A percentile compares a stretch with the other conserved stretches of the same genome.
phyloP scores from a whole-genome alignment of 1,140 invertebrate genomes.

The Lordiphosa collinella region DNA sequence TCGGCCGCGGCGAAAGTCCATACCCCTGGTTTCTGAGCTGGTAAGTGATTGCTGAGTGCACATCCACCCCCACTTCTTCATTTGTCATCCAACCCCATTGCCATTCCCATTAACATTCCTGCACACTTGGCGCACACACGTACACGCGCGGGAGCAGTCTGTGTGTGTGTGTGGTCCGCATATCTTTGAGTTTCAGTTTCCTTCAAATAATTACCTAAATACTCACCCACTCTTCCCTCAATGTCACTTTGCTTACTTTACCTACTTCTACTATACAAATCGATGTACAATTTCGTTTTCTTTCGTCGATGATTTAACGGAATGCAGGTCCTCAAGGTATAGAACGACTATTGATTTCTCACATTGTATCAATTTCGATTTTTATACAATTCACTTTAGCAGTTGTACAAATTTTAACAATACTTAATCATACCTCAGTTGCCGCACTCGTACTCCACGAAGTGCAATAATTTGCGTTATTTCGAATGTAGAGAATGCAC shows the following conservation, averaged over 20 bases:
- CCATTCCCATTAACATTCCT: not conserved
- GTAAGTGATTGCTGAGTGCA: constrained; percentile 85
- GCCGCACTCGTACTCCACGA: not conserved
- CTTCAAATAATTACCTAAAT: not conserved
- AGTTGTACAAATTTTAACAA: constrained; percentile 11
- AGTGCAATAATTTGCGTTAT: constrained; percentile 3
- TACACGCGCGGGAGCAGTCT: no score
- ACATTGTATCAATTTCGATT: constrained; percentile 12
- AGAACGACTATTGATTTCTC: constrained; percentile 35
- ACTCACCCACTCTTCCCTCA: not conserved
- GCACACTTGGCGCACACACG: no score
- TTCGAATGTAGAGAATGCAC: constrained; percentile 23
- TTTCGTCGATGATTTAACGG: constrained; percentile 72
- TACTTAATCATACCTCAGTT: constrained; percentile 2
- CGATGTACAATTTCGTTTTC: constrained; percentile 33
- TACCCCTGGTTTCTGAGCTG: constrained; percentile 98
- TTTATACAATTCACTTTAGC: constrained; percentile 16
- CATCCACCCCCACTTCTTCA: not conserved
- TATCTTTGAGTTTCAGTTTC: not conserved
- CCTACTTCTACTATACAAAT: constrained; percentile 6
- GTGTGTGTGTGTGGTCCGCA: no score
- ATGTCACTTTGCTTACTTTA: constrained; percentile 10
- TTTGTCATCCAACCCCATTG: not conserved
- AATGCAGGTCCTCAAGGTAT: constrained; percentile 88
- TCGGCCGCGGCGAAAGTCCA: constrained; percentile 96